Evolutionary conservation across 2,888 invertebrate genomes (phyloP), one percentile per base, ranked within the genome.

Genomic region (Limnephilus lunatus): DNA sequence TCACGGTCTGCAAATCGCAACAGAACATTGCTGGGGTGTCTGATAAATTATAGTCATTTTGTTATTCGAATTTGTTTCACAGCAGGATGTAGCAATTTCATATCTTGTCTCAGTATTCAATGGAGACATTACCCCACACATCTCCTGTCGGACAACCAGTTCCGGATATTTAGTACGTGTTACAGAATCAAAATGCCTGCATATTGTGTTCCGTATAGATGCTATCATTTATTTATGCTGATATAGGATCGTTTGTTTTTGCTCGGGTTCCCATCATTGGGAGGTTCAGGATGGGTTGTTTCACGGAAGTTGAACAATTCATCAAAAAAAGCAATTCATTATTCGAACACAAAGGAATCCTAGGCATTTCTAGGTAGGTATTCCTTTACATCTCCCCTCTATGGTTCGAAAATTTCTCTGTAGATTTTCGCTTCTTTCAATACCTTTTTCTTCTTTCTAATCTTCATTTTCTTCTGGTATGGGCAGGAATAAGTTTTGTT

Each of bases 161-260:
- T 82, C 82, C 82, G 30, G 82, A 82, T 82, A 82, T 82, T 68
- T 82, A 82, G 82, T 32, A 31, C 82, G 82, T 31, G 82, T 82
- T 82, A 19, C 82, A 32, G 82, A 82, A 82, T 32, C 32, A 31
- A 82, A 82, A 32, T 82, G 30, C 32, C 32, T 15, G 82, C 19
- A 31, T 9, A 82, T 32, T 82, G 82, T 32, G 32, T 32, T 82
- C 25, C 25, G 25, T 68, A 68, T 68, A 68, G 19, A 68, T 25
- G 9, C 9, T 68, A 68, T 68, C 7, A 68, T 68, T 68, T 68
- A 68, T 68, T n/a, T 25, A n/a, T n/a, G 25, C 25, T 9, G 68
- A 68, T n/a, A 25, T 1, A n/a, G 68, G n/a, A 9, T 68, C 7
- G 9, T 68, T 68, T n/a, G n/a, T n/a, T n/a, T 68, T 25, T 68